phyloP scores from a whole-genome alignment of 2,888 invertebrate genomes.

The Hirtodrosophila alboralis region DNA sequence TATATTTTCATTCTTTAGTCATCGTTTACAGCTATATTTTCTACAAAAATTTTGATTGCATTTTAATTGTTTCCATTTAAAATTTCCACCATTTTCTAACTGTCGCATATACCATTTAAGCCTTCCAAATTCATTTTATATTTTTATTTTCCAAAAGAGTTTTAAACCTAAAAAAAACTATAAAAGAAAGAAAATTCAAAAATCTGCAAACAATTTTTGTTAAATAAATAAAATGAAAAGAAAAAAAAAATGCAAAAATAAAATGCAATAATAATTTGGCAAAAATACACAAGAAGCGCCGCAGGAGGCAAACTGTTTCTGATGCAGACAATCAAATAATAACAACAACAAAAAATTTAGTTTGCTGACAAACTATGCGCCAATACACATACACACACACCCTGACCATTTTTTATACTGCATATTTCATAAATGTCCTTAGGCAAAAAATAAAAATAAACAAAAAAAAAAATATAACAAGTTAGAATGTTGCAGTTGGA shows the following conservation, averaged over 20 bases:
- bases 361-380: conserved; percentile 48
- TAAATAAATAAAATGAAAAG: conserved; percentile 27
- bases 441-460: conserved; percentile 42
- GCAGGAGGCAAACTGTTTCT: conserved; percentile 61
- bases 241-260: conserved; percentile 31
- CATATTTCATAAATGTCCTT: conserved; percentile 60
- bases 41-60: too few relatives aligned
- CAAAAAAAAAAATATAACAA: too few relatives aligned
- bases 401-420: conserved; percentile 10
- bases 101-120: conserved; percentile 29
- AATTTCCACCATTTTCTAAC: conserved; percentile 22
- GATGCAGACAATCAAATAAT: conserved; percentile 40
- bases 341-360: conserved; percentile 36
- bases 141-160: conserved; percentile 13
- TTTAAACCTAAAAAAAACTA: too few relatives aligned
- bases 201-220: conserved; percentile 3
- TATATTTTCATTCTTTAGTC: too few relatives aligned
- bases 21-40: too few relatives aligned
- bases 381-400: conserved; percentile 22
- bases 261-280: conserved; percentile 55
- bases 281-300: conserved; percentile 60
- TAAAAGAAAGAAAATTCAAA: neutral
- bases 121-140: conserved; percentile 51
- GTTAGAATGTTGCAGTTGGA: too few relatives aligned
- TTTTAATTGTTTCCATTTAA: neutral